Conservation (phyloP, 2,113 vertebrate species). For the Cisticola juncidis region DNA sequence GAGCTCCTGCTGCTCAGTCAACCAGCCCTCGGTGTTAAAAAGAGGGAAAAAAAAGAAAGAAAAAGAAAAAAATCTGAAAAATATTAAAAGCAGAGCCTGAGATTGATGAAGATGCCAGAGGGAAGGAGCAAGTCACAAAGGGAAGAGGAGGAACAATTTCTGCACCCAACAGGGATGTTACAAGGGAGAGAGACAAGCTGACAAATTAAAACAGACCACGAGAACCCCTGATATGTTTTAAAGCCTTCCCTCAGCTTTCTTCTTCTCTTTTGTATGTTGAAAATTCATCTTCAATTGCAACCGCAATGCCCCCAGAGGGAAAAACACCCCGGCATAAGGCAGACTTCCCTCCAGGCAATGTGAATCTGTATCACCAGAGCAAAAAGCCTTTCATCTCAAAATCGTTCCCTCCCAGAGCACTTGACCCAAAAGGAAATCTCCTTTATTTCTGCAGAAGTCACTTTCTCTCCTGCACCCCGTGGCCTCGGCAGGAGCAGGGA, state of each 20-base stretch:
- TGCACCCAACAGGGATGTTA: background rate
- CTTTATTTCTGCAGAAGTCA: constrained; percentile 22
- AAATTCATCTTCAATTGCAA: constrained; percentile 53
- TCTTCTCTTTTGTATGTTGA: constrained; percentile 34
- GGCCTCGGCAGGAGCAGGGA: background rate
- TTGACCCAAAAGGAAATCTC: constrained; percentile 43
- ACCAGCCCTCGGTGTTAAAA: background rate
- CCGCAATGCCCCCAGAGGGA: background rate
- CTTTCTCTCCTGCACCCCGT: background rate
- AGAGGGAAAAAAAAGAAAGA: accelerated
- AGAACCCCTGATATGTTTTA: background rate
- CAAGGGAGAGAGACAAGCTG: background rate
- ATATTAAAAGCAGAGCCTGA: background rate
- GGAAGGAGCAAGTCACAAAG: background rate
- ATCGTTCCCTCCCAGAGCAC: constrained; percentile 1
- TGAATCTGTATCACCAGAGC: background rate
- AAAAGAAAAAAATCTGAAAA: background rate
- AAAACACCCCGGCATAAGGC: constrained; percentile 11
- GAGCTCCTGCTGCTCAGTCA: background rate
- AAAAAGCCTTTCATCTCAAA: constrained; percentile 49
- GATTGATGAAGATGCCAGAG: background rate
- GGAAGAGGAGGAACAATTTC: background rate
- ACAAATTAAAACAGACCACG: background rate
- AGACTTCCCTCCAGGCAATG: constrained; percentile 29
- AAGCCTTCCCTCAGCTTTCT: constrained; percentile 29